Evolutionary conservation across 2,888 invertebrate genomes (phyloP), one percentile per base, ranked within the genome.

Genomic region (Troilus luridus): DNA sequence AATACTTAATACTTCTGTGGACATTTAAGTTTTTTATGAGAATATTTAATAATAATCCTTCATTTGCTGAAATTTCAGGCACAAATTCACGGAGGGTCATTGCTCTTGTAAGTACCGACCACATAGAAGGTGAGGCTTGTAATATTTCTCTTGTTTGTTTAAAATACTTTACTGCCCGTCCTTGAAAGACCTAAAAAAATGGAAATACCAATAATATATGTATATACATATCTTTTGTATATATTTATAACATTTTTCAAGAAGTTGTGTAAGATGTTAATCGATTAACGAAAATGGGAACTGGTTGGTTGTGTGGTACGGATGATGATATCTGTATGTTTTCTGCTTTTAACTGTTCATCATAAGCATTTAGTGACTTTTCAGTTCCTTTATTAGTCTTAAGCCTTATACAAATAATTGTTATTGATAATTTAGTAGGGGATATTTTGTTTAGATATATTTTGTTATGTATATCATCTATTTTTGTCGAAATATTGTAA

Each of bases 151-250:
- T 59, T 27, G 8, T 59, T 24, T 62, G 27, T 11, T 17, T 88
- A 27, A 58, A 41, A 62, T 88, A 58, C 19, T 60, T 60, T 59
- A 88, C 60, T 60, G 59, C 88, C 88, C 88, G 88, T 88, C 88
- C 88, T 88, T 41, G 19, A 60, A 59, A 60, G 27, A 59, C 27
- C 59, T 60, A 88, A 62, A 59, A 88, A 88, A 21, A 88, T 8
- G 19, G 72, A 77, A 77, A 41, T 77, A 77, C 72, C 12, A 77
- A 67, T 27, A 67, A 77, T 77, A 77, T 24, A 77, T 77, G 72
- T 77, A 77, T 77, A 77, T 77, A 77, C 72, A 77, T 77, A 77
- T 77, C 72, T 77, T 77, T 77, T 77, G 72, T 77, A 77, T 77
- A 77, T 77, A 77, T 77, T 41, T 41, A 77, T 77, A 41, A 41